phyloP scores from a whole-genome alignment of 2,113 vertebrate species.

The Melanotaenia duboulayi region DNA sequence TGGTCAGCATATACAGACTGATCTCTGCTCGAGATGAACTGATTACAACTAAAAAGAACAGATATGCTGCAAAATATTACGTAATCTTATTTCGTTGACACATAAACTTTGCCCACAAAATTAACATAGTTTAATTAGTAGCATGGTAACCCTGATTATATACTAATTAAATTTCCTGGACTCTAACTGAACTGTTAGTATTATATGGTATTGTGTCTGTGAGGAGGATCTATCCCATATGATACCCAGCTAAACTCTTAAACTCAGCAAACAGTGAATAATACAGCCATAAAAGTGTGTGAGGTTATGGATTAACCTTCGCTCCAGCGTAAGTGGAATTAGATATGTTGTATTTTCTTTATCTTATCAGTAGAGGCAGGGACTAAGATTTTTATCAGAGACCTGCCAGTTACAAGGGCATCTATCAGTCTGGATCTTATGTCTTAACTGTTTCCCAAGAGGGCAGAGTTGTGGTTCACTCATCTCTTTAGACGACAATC shows the following conservation, averaged over 20 bases:
- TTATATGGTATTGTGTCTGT: neutral
- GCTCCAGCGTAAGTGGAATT: conserved; percentile 4
- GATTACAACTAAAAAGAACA: too few species aligned
- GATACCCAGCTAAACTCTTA: neutral
- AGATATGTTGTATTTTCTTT: conserved; percentile 20
- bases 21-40: too few species aligned
- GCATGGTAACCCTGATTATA: neutral
- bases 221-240: conserved; percentile 7
- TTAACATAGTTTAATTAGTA: neutral
- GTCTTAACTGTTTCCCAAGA: neutral
- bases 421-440: neutral
- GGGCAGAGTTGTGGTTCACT: neutral
- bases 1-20: too few species aligned
- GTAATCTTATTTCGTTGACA: too few species aligned
- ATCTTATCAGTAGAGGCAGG: conserved; percentile 48
- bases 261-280: conserved; percentile 21
- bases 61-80: too few species aligned
- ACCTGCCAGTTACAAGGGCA: neutral
- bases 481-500: conserved; percentile 11
- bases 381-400: conserved; percentile 28
- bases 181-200: neutral
- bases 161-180: neutral
- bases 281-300: conserved; percentile 9
- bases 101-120: neutral
- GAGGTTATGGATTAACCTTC: conserved; percentile 59